Base-by-base conservation (phyloP, 2,888 invertebrate species). In the Drosophila helvetica region DNA sequence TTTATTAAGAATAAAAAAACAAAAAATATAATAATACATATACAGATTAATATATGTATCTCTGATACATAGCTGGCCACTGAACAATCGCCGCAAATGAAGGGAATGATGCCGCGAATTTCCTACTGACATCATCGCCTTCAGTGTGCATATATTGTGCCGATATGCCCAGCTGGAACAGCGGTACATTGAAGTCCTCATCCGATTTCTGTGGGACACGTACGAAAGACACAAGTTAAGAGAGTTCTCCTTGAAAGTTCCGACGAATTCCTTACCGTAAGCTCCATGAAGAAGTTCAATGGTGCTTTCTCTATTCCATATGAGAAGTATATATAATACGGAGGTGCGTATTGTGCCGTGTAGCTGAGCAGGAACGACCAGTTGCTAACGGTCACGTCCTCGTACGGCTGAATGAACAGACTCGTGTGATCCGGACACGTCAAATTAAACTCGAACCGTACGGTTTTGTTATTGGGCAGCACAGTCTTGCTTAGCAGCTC, bases 41-140 rank as follows among this genome's bases (percentile, higher is more conserved):
- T 33, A 33, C 30, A 30, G 30, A 9, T 68, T 67, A 68, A 18
- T 19, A 70, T 17, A 33, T 17, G 25, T 56, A 70, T 19, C 63
- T 48, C 10, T 58, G 53, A 54, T 71, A 71, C 0, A 63, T 17
- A 19, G 71, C 64, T 17, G 71, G 71, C 71, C 71, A 71, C 53
- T 70, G 38, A 22, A 71, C 57, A 4, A n/a, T 38, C 2, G 17
- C 64, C 1, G 70, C 52, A 18, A 25, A 71, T 0, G 22, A 10
- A 0, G 94, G 94, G 78, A 94, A 93, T 65, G 92, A 89, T 1
- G 89, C 80, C 42, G 93, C 79, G 69, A 93, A 92, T 15, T 90
- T 78, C 30, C 90, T 65, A 74, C 92, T 93, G 19, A 92, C 90
- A 2, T 88, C 83, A 10, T 93, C 93, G 57, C 92, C 91, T 1